These are phyloP conservation scores for Sebastes schlegelii DNA, from an alignment of 2,113 vertebrate species.

Conservation along the genomic window DNA sequence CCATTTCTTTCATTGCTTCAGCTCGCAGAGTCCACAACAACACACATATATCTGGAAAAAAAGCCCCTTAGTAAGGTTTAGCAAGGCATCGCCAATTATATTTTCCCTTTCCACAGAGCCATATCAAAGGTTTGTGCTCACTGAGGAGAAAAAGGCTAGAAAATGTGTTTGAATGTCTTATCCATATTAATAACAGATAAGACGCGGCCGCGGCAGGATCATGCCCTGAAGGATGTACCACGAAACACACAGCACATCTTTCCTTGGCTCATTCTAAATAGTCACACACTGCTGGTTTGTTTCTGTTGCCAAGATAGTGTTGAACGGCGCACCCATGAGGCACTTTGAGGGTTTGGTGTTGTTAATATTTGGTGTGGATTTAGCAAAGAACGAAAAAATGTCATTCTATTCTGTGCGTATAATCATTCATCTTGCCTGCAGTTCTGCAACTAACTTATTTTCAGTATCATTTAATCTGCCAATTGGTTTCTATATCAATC, in stretches of 20 bases:
- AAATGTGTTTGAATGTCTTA: slow-evolving; percentile 42
- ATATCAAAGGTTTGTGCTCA: slow-evolving; percentile 49
- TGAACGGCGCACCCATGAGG: not conserved
- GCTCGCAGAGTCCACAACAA: not conserved
- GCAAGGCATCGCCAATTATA: slow-evolving; percentile 34
- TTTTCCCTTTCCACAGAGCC: slow-evolving; percentile 22
- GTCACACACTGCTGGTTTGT: slow-evolving; percentile 8
- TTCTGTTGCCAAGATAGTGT: slow-evolving; percentile 1
- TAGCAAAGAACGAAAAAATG: not conserved
- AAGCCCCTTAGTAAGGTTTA: slow-evolving; percentile 22
- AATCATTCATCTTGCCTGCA: not conserved
- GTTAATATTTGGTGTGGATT: no score
- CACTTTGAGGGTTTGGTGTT: not conserved
- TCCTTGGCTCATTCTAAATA: slow-evolving; percentile 7
- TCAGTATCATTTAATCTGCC: not conserved
- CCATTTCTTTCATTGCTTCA: not conserved
- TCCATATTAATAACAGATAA: slow-evolving; percentile 64
- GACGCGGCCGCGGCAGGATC: slow-evolving; percentile 19
- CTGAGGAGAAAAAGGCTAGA: slow-evolving; percentile 37
- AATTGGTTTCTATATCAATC: not conserved
- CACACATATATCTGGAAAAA: not conserved
- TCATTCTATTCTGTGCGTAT: not conserved
- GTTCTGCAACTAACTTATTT: slow-evolving; percentile 22
- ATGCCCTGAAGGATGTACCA: slow-evolving; percentile 19
- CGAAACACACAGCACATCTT: slow-evolving; percentile 7